phyloP scores from a whole-genome alignment of 1,140 invertebrate genomes.

The Micrasema minimum region DNA sequence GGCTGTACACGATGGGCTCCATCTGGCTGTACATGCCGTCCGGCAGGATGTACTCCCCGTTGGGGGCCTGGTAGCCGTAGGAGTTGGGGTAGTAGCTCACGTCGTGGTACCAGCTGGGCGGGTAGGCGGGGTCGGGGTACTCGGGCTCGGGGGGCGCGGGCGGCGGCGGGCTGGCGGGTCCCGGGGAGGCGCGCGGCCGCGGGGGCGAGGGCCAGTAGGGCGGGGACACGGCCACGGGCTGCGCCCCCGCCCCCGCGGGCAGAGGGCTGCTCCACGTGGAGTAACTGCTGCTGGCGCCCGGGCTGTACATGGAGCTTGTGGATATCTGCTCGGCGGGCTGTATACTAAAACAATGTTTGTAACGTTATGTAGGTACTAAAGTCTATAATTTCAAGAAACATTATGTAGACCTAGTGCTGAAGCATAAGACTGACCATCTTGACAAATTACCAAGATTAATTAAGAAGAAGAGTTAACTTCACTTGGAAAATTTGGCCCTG shows the following conservation, averaged over 20 bases:
- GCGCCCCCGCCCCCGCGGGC: background rate
- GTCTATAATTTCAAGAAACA: background rate
- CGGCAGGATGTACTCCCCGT: slow-evolving; percentile 51
- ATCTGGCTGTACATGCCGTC: slow-evolving; percentile 50
- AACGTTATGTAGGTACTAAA: background rate
- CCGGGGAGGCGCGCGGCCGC: slow-evolving; percentile 58
- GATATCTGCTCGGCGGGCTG: slow-evolving; percentile 61
- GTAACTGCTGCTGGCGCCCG: slow-evolving; percentile 48
- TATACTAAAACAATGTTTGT: slow-evolving; percentile 58
- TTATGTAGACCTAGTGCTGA: background rate
- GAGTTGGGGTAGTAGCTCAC: slow-evolving; percentile 47
- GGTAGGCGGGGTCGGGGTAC: slow-evolving; percentile 47
- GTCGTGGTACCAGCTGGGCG: slow-evolving; percentile 50
- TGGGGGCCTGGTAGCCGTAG: slow-evolving; percentile 46
- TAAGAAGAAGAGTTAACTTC: too few relatives aligned
- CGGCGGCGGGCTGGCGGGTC: slow-evolving; percentile 55
- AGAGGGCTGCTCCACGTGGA: slow-evolving; percentile 42
- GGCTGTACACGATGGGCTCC: slow-evolving; percentile 44
- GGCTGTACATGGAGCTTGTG: slow-evolving; percentile 58
- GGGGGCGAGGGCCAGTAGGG: slow-evolving; percentile 59
- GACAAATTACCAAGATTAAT: too few relatives aligned
- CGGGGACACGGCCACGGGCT: slow-evolving; percentile 53
- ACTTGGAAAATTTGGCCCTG: too few relatives aligned
- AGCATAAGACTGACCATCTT: too few relatives aligned
- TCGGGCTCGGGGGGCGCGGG: slow-evolving; percentile 33